Base-by-base conservation (phyloP, 2,797 vertebrate species). In the Brachyalestes nurse region DNA sequence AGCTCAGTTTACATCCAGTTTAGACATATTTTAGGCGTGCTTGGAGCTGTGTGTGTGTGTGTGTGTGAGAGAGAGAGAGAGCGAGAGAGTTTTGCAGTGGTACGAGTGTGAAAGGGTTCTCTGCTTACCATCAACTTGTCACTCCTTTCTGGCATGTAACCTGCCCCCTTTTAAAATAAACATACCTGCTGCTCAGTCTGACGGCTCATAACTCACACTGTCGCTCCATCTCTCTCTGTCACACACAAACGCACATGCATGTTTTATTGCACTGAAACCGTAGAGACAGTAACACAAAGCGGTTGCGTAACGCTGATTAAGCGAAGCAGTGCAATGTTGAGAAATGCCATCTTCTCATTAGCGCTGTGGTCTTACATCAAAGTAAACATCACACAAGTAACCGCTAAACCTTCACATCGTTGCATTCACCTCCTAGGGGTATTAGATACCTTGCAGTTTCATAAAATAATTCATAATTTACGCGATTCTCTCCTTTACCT, bases 121-220 rank as follows among this genome's bases (percentile, higher is more conserved):
- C 75, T 84, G 79, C 71, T 82, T 72, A 73, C 75, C 67, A 34
- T 84, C 66, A 86, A 57, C 72, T 64, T 85, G 82, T 85, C 79
- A 84, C 71, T 78, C 71, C 40, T 23, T 58, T 80, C 38, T 72
- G 64, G 38, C 70, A 77, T 78, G 78, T 71, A 77, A 69, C 74
- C 49, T 66, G 61, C 82, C 25, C 23, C 78, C 78, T 77, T 77
- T 81, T 80, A 72, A 86, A 84, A 81, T 79, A 84, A 87, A 84
- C 82, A 86, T 81, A 81, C 81, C 75, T 81, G 72, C 70, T 38
- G 60, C 80, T 84, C 75, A 55, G 34, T 71, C 53, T 83, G 74
- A 71, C 57, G 17, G 28, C 40, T 72, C 71, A 86, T 83, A 82
- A 79, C 74, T 87, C 80, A 78, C 10, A 58, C n/a, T 76, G 73